phyloP scores from a whole-genome alignment of 1,140 invertebrate genomes.

The Leucophenga varia region DNA sequence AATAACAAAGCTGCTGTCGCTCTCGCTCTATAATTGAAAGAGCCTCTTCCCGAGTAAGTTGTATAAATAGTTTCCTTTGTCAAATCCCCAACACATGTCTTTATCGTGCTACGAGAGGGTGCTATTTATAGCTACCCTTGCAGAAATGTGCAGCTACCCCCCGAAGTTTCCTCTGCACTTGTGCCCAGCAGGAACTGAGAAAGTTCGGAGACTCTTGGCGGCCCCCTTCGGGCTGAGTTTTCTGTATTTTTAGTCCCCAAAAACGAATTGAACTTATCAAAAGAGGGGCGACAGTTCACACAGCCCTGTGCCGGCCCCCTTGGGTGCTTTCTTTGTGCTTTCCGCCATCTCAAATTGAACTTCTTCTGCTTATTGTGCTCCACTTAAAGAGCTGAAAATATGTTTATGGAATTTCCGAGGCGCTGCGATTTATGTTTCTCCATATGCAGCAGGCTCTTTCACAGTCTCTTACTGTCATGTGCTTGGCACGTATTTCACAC shows the following conservation, averaged over 20 bases:
- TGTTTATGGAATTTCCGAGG: conserved; percentile 20
- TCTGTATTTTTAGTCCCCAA: too few relatives aligned
- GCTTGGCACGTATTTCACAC: conserved; percentile 13
- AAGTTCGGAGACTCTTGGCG: too few relatives aligned
- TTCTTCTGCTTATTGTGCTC: conserved; percentile 22
- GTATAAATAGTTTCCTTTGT: conserved; percentile 12
- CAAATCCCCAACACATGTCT: neutral
- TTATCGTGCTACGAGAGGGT: too few relatives aligned
- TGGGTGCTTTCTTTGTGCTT: neutral
- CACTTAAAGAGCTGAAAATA: conserved; percentile 20
- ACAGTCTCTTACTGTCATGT: too few relatives aligned
- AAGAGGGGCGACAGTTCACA: conserved; percentile 1
- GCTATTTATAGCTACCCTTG: too few relatives aligned
- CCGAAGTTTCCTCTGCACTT: conserved; percentile 10
- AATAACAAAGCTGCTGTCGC: conserved; percentile 20
- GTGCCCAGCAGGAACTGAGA: conserved; percentile 16
- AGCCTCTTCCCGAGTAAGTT: neutral
- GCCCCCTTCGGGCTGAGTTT: too few relatives aligned
- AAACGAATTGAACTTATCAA: too few relatives aligned
- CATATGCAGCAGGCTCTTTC: neutral
- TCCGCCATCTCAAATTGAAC: conserved; percentile 2
- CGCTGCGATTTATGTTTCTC: neutral
- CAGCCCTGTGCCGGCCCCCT: conserved; percentile 5
- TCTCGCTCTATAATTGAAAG: conserved; percentile 17
- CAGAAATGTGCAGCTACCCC: too few relatives aligned